Conservation (phyloP, 2,113 vertebrate species). For the Petaurus breviceps region DNA sequence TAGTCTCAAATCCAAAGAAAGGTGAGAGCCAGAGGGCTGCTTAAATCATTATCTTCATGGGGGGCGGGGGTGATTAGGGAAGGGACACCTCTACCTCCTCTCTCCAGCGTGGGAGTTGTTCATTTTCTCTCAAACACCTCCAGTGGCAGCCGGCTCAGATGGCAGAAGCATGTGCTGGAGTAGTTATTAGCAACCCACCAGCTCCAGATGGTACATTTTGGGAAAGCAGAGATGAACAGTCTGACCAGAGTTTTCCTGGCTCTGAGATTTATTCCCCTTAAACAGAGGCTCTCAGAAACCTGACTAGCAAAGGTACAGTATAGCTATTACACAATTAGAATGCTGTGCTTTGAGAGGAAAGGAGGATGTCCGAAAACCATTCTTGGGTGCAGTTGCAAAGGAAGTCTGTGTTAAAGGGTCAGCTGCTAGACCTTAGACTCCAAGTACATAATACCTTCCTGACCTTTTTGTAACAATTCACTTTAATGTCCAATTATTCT, state of each 20-base stretch:
- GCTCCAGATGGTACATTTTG: not conserved
- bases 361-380: fast-evolving
- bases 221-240: not conserved
- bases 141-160: not conserved
- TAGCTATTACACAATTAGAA: fast-evolving
- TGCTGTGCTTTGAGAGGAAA: not conserved
- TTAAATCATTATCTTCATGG: not conserved
- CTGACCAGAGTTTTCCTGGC: not conserved
- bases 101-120: no score
- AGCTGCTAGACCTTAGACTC: conserved; percentile 7
- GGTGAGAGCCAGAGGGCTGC: not conserved
- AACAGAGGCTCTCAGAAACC: not conserved
- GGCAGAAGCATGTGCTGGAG: fast-evolving
- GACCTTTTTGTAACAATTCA: conserved; percentile 9
- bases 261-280: not conserved
- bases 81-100: not conserved
- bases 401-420: conserved; percentile 3
- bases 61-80: not conserved
- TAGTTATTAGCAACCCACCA: not conserved
- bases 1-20: not conserved
- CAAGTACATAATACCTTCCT: not conserved
- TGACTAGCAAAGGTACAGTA: fast-evolving
- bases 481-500: not conserved
- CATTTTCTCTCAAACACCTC: fast-evolving
- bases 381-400: not conserved